phyloP scores from a whole-genome alignment of 2,888 invertebrate species.

The Himalopsyche japonica region DNA sequence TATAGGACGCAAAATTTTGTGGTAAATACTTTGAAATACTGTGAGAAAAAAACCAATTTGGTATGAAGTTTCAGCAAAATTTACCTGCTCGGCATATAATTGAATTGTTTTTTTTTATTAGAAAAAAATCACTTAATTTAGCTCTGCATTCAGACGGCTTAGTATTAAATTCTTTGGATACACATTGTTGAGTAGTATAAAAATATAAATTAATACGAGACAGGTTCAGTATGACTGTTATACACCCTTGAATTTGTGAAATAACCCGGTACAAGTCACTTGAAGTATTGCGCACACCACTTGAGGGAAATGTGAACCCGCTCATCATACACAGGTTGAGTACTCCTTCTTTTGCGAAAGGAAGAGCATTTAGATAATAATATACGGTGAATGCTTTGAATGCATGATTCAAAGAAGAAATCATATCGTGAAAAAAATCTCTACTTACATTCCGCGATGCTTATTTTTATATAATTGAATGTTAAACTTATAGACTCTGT shows the following conservation, averaged over 20 bases:
- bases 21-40: no score
- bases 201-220: no score
- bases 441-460: background rate
- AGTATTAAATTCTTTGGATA: no score
- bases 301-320: background rate
- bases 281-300: background rate
- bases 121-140: no score
- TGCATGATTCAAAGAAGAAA: background rate
- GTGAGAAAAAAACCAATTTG: no score
- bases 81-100: no score
- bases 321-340: background rate
- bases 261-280: background rate
- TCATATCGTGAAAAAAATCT: background rate
- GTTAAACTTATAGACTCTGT: no score
- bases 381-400: background rate
- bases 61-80: no score
- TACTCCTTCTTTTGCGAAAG: background rate
- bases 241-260: background rate
- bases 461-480: background rate
- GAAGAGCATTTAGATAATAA: conserved; percentile 1
- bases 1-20: no score
- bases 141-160: no score
- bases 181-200: no score
- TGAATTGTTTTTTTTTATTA: no score
- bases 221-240: background rate